Evolutionary conservation across 2,113 vertebrate species (phyloP), one percentile per base, ranked within the genome.

Genomic region (Parus major): DNA sequence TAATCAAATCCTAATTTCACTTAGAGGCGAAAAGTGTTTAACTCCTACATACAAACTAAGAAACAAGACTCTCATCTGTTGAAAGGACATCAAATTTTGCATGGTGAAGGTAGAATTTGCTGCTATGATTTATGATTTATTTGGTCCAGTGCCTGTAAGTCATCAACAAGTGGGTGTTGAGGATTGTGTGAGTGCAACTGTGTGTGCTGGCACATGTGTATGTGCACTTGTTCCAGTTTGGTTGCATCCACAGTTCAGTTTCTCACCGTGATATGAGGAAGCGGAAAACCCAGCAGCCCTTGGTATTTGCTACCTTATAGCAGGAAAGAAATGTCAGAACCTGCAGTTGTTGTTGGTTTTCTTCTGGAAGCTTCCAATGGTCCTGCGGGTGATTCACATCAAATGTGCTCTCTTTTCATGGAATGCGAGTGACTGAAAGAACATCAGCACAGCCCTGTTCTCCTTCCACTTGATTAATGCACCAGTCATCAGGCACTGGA

Each of bases 101-200:
- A 29, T 18, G 11, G 11, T 63, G 28, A 50, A 7, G 7, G 5
- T n/a, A 70, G 15, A 52, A 79, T 75, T 69, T 92, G 5, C 22
- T 44, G 27, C 11, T 53, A 1, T 19, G 12, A 7, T 56, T 76
- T 72, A 27, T 59, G 27, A 21, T 16, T 68, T 68, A 24, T 63
- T 42, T 50, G 15, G 9, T 60, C 7, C 23, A 27, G 18, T 0
- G 1, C 39, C 6, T 23, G 0, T 27, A 61, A 44, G 8, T 42
- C 39, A 53, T 21, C 2, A 5, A 15, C 4, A 59, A 72, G 60
- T 7, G n/a, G n/a, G 3, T 2, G 2, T 9, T 52, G 41, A 60
- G 27, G 9, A 21, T 22, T 55, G 29, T 31, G 47, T 65, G 52
- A 10, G 14, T 39, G 15, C 18, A 61, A 16, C 3, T 14, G 3